Evolutionary conservation across 2,888 invertebrate species (phyloP).

Genomic region (Cerastoderma edule): DNA sequence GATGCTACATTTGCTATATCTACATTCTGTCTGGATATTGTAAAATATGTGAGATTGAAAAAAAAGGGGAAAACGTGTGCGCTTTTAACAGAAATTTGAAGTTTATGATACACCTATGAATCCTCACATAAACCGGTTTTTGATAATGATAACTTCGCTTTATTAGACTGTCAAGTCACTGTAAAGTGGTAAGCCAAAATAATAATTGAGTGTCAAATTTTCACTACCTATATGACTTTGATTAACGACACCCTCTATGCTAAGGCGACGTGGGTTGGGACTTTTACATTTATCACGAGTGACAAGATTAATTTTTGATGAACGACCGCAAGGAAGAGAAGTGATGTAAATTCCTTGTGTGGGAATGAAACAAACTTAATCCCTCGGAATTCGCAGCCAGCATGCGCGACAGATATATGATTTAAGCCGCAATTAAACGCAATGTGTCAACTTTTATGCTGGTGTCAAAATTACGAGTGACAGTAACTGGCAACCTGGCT

Average conservation of each 20-base stretch:
- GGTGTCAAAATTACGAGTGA: constrained; percentile 25
- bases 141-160: too few relatives aligned
- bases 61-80: too few relatives aligned
- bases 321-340: neutral
- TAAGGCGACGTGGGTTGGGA: constrained; percentile 6
- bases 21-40: too few relatives aligned
- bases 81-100: too few relatives aligned
- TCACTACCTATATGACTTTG: constrained; percentile 11
- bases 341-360: constrained; percentile 23
- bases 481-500: constrained; percentile 16
- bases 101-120: too few relatives aligned
- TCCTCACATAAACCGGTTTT: too few relatives aligned
- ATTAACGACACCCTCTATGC: neutral
- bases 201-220: constrained; percentile 5
- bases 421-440: constrained; percentile 28
- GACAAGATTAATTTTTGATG: constrained; percentile 26
- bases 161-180: too few relatives aligned
- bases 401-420: constrained; percentile 28
- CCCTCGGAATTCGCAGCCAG: constrained; percentile 22
- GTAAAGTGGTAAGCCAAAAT: neutral
- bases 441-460: constrained; percentile 26
- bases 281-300: constrained; percentile 21
- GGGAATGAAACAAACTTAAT: constrained; percentile 26
- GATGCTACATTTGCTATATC: too few relatives aligned
- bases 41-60: too few relatives aligned